phyloP scores from a whole-genome alignment of 2,113 vertebrate genomes.

The Trematocara unimaculatum region DNA sequence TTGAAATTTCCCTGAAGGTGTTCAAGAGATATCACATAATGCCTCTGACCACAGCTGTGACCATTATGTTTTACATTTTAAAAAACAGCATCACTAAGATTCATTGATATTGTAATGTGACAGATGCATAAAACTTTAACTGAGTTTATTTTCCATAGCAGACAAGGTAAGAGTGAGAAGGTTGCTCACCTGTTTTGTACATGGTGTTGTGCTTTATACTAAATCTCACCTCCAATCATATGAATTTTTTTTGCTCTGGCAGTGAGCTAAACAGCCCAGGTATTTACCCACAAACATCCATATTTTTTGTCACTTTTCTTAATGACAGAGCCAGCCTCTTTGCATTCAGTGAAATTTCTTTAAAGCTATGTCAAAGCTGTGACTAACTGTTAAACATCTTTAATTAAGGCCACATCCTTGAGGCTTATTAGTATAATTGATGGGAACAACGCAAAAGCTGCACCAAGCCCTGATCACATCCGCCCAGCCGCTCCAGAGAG shows the following conservation, averaged over 20 bases:
- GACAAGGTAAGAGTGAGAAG: background rate
- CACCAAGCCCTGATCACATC: background rate
- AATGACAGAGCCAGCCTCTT: background rate
- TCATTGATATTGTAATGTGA: background rate
- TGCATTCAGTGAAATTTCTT: background rate
- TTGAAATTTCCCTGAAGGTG: background rate
- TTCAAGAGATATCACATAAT: background rate
- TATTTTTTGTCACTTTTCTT: background rate
- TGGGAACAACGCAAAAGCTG: background rate
- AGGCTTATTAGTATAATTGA: background rate
- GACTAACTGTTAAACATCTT: background rate
- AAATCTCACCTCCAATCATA: background rate
- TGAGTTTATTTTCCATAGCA: background rate
- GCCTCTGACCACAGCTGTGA: background rate
- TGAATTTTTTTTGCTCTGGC: background rate
- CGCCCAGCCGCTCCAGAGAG: background rate
- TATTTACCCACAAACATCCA: background rate
- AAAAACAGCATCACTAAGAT: background rate
- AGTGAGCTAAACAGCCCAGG: background rate
- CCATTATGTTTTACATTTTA: background rate
- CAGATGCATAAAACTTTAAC: background rate
- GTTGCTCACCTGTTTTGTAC: background rate
- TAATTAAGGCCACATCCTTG: slow-evolving; percentile 1
- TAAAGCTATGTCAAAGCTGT: background rate
- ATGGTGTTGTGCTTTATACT: background rate